Evolutionary conservation across 2,797 vertebrate species (phyloP).

Genomic region (Pseudochaenichthys georgianus): DNA sequence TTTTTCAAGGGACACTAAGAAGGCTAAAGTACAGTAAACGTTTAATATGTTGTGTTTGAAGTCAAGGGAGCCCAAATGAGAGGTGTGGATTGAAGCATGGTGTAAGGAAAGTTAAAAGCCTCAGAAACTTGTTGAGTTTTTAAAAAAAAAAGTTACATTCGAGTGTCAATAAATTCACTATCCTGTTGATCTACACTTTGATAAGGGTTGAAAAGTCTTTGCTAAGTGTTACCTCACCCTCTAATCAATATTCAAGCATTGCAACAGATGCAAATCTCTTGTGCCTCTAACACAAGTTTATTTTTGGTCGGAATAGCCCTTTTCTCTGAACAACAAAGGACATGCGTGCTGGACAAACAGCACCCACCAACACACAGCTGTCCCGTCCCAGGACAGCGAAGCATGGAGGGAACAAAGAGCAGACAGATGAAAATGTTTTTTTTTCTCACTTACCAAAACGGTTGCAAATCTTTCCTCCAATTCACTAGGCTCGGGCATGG

Average conservation of each 20-base stretch:
- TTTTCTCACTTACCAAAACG: slow-evolving; percentile 89
- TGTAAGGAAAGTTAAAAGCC: not conserved
- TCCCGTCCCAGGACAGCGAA: slow-evolving; percentile 64
- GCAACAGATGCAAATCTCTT: slow-evolving; percentile 22
- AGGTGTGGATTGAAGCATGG: not conserved
- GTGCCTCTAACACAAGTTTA: not conserved
- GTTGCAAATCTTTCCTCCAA: slow-evolving; percentile 96
- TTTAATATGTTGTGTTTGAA: not conserved
- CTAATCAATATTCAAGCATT: not conserved
- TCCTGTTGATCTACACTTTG: not conserved
- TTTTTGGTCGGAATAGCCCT: not conserved
- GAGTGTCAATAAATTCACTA: not conserved
- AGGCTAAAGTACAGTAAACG: not conserved
- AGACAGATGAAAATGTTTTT: slow-evolving; percentile 29
- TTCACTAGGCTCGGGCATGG: slow-evolving; percentile 95
- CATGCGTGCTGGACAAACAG: slow-evolving; percentile 63
- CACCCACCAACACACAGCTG: slow-evolving; percentile 73
- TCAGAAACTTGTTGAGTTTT: slow-evolving; percentile 4
- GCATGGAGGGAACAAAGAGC: slow-evolving; percentile 69
- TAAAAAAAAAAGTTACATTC: not conserved
- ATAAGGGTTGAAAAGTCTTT: not conserved
- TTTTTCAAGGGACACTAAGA: not conserved
- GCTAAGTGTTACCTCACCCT: not conserved
- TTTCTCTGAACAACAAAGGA: slow-evolving; percentile 60
- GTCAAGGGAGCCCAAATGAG: not conserved